Conservation (phyloP, 2,113 vertebrate species). For the Cololabis saira region DNA sequence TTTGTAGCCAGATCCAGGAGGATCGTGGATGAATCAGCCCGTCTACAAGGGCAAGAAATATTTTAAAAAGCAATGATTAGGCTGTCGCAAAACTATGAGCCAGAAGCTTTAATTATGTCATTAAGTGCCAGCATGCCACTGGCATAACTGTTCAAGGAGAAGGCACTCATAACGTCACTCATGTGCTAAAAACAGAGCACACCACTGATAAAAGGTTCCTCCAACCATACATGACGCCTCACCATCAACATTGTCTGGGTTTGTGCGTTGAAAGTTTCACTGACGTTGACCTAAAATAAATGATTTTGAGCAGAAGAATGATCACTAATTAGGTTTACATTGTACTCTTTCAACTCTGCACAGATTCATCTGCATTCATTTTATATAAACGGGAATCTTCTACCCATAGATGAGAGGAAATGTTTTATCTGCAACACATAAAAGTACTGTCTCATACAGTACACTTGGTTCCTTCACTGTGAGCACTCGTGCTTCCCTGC, state of each 20-base stretch:
- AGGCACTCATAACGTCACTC: conserved; percentile 14
- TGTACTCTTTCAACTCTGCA: no score
- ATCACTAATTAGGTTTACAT: no score
- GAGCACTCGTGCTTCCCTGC: not conserved
- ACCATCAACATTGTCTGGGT: not conserved
- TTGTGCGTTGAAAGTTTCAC: not conserved
- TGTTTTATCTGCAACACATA: no score
- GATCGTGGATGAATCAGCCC: conserved; percentile 9
- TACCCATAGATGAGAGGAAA: no score
- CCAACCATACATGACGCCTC: not conserved
- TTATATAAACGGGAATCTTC: no score
- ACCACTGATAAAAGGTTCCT: not conserved
- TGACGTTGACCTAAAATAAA: no score
- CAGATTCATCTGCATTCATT: no score
- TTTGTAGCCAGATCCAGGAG: conserved; percentile 1
- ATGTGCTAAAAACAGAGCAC: not conserved
- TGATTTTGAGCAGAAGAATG: no score
- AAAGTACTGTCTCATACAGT: no score
- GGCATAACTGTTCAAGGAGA: conserved; percentile 2
- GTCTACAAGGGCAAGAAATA: conserved; percentile 37
- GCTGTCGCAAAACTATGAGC: conserved; percentile 36
- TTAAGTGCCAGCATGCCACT: conserved; percentile 35
- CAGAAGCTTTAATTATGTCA: conserved; percentile 57
- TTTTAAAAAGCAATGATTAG: conserved; percentile 66
- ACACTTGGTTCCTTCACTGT: no score